Evolutionary conservation across 2,888 invertebrate genomes (phyloP), one percentile per base, ranked within the genome.

Genomic region (Lycophotia porphyrea): DNA sequence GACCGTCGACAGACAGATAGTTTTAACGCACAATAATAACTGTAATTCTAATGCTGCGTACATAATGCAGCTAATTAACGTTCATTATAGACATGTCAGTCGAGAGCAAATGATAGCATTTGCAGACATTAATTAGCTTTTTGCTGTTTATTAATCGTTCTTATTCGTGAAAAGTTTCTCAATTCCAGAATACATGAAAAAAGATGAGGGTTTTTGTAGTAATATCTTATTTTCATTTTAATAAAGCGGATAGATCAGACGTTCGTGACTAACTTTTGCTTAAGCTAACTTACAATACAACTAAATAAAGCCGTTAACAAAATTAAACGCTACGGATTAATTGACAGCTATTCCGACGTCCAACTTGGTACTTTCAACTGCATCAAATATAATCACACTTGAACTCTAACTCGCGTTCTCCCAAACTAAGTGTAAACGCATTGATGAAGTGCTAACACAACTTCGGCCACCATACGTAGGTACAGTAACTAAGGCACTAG

Each of bases 381-480:
- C 42, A 49, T n/a, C n/a, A 63, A 78, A 78, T 60, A 74, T 74
- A 81, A 81, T 81, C 39, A 74, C 42, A 81, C 81, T 74, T 36
- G 21, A 64, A 42, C 34, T 49, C 39, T 52, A 27, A 72, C 60
- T 63, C 27, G 11, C 24, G 9, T 47, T 24, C 36, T 58, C n/a
- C 55, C 27, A 58, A 76, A 76, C n/a, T 79, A 64, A 13, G 31
- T 49, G 67, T 69, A 39, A 82, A 76, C 58, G n/a, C 44, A 58
- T 82, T 69, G 77, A 80, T 76, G 76, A 82, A 80, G 77, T 76
- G 58, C 76, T 76, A 82, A 79, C 77, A 69, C 31, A 67, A 64
- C 64, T 82, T 68, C 47, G 24, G 8, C 64, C 55, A 80, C 44
- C 36, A 55, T 34, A 63, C 49, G 13, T 63, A 27, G 18, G 21